Evolutionary conservation across 2,797 vertebrate genomes (phyloP), one percentile per base, ranked within the genome.

Genomic region (Lagodon rhomboides): DNA sequence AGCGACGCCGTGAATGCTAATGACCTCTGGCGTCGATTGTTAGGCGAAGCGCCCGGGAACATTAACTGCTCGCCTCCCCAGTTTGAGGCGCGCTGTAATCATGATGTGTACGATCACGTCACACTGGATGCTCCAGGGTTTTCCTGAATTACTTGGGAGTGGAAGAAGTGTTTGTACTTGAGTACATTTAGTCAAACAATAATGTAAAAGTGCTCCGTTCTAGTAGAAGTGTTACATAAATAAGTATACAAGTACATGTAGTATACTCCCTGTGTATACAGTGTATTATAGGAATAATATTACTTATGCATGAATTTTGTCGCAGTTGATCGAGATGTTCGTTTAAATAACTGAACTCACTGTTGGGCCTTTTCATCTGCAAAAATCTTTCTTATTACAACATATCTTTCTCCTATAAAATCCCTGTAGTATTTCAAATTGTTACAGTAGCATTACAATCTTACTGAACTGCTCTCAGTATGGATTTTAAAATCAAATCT

Each of bases 1-100:
- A 68, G 79, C 82, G 83, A 54, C 0, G 71, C 61, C 12, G 17
- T 80, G 89, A 90, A 94, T 93, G 79, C 79, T 89, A 92, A 93
- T 90, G 88, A 85, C 77, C 77, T 70, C 66, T 43, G 78, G 53
- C 30, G 70, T 79, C 59, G 58, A 88, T 83, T 56, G 80, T 62
- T 50, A 60, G 78, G 66, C 43, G 68, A 82, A 82, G 65, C 55
- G 3, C 43, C 11, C 0, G 6, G 49, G 75, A 77, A 67, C 78
- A 72, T 87, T 79, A 81, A 88, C 65, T 5, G 62, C 41, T 75
- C 15, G 16, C 51, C 58, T 81, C 61, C 61, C 20, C 27, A 10
- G 71, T 77, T 22, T 41, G 18, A 68, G 53, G 17, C 12, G 0
- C 65, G 38, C 34, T 56, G 38, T 51, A 49, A 72, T 25, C 58